Conservation (phyloP, 2,113 vertebrate genomes). For the Hippocampus comes region DNA sequence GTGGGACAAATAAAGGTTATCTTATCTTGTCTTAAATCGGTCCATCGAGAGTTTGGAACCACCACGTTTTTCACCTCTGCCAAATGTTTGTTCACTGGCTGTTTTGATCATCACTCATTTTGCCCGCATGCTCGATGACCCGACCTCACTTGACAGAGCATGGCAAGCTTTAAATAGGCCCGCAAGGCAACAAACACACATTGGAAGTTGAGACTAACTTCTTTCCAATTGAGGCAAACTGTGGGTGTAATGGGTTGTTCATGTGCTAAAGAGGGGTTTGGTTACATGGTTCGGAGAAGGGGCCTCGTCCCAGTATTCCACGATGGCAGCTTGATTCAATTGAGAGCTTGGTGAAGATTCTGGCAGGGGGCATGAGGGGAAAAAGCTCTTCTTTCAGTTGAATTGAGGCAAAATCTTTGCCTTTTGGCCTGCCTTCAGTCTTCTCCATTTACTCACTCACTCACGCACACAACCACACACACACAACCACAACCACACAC, state of each 20-base stretch:
- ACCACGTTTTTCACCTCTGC: background rate
- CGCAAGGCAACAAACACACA: constrained; percentile 36
- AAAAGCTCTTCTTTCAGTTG: constrained; percentile 25
- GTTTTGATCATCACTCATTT: background rate
- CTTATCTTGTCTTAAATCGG: too few relatives aligned
- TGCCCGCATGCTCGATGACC: background rate
- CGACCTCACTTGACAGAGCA: constrained; percentile 9
- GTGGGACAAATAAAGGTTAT: too few relatives aligned
- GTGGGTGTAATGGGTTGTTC: constrained; percentile 52
- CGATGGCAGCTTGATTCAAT: constrained; percentile 43
- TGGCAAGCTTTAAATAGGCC: constrained; percentile 29
- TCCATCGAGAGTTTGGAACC: background rate
- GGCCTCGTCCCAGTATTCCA: constrained; percentile 42
- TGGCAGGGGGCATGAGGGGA: constrained; percentile 18
- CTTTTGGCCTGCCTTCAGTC: constrained; percentile 10
- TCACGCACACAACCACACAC: constrained; percentile 7
- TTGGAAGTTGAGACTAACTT: constrained; percentile 32
- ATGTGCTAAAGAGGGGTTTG: constrained; percentile 53
- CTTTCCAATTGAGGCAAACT: constrained; percentile 41
- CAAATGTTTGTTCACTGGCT: background rate
- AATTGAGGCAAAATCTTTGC: too few relatives aligned
- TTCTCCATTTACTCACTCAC: constrained; percentile 9
- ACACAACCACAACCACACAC: too few relatives aligned
- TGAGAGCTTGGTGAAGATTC: constrained; percentile 33
- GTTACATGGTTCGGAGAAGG: constrained; percentile 45